Conservation (phyloP, 1,140 invertebrate species). For the Caerostris extrusa region DNA sequence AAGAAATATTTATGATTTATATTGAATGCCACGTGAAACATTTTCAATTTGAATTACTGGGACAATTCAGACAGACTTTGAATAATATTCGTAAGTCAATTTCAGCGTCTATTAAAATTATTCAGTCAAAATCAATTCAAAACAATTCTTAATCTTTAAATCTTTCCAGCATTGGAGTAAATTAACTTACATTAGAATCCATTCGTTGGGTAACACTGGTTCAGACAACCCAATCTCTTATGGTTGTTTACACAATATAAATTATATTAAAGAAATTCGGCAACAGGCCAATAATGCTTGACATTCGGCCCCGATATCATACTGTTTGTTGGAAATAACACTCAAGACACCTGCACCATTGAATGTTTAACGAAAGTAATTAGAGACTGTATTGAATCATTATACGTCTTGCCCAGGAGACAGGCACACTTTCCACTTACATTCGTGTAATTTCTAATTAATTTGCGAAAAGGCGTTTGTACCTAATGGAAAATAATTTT, state of each 20-base stretch:
- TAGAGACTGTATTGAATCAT: conserved; percentile 37
- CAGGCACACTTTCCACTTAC: conserved; percentile 24
- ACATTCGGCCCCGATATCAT: not conserved
- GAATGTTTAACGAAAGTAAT: conserved; percentile 59
- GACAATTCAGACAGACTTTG: too few species aligned
- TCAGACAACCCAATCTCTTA: not conserved
- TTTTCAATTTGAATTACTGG: too few species aligned
- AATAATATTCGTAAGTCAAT: too few species aligned
- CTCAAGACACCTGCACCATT: conserved; percentile 54
- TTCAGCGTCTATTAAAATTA: too few species aligned
- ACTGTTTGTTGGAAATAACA: not conserved
- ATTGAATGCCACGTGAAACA: too few species aligned
- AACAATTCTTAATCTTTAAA: too few species aligned
- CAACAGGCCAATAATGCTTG: conserved; percentile 8
- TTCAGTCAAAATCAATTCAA: too few species aligned
- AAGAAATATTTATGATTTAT: too few species aligned
- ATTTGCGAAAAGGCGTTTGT: conserved; percentile 23
- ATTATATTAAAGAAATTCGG: not conserved
- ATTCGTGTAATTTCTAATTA: conserved; percentile 44
- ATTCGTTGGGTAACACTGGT: too few species aligned
- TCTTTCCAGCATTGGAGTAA: too few species aligned
- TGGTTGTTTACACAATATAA: not conserved
- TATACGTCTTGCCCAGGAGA: too few species aligned
- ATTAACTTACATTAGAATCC: too few species aligned
- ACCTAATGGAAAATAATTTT: conserved; percentile 33